These are phyloP conservation scores for Carpatolechia fugitivella DNA, from an alignment of 2,888 invertebrate species.

Conservation along the genomic window DNA sequence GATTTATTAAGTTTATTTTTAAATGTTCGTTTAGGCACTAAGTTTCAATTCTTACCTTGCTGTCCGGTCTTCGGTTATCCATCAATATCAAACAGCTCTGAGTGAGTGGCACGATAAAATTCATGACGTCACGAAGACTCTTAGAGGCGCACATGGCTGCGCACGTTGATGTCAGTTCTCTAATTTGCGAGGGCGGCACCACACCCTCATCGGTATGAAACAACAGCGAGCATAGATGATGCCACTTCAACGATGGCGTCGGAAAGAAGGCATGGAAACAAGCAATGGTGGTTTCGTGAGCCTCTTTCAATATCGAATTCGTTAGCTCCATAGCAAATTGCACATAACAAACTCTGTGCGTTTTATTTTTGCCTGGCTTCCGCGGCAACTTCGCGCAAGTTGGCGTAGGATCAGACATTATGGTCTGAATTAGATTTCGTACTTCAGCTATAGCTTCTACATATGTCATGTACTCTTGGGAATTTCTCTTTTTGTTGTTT, in stretches of 20 bases:
- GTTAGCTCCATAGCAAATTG: constrained; percentile 81
- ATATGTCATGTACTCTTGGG: constrained; percentile 85
- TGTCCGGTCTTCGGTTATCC: constrained; percentile 47
- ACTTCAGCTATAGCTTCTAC: constrained; percentile 93
- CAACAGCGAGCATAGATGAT: constrained; percentile 91
- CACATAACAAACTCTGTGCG: constrained; percentile 62
- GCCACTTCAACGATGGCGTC: constrained; percentile 95
- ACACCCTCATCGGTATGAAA: constrained; percentile 78
- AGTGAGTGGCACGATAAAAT: constrained; percentile 64
- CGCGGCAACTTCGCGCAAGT: constrained; percentile 56
- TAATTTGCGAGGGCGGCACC: constrained; percentile 47
- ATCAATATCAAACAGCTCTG: constrained; percentile 39
- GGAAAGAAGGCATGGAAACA: constrained; percentile 98
- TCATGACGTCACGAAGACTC: constrained; percentile 61
- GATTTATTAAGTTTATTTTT: neutral
- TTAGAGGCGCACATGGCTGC: constrained; percentile 87
- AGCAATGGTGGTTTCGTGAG: constrained; percentile 92
- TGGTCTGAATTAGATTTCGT: constrained; percentile 87
- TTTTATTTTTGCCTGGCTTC: constrained; percentile 58
- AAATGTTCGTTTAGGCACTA: neutral
- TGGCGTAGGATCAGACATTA: constrained; percentile 85
- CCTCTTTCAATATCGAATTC: constrained; percentile 90
- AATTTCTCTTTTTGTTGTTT: constrained; percentile 67
- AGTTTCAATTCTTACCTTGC: constrained; percentile 41
- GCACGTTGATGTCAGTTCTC: constrained; percentile 82